Base-by-base conservation (phyloP, 2,888 invertebrate species). In the Lapara coniferarum region DNA sequence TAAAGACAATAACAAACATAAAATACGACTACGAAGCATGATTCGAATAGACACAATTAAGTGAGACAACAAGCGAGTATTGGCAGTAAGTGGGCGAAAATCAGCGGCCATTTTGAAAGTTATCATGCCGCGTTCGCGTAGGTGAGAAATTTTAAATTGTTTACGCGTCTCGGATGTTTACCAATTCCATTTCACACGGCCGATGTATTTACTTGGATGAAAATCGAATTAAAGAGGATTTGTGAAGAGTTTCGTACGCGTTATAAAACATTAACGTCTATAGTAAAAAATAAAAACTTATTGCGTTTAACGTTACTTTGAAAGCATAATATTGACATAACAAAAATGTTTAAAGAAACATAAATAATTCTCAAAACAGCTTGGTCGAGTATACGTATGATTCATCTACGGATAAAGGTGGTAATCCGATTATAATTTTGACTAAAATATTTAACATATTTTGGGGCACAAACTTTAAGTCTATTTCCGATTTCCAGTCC, bases 61-160 rank as follows among this genome's bases (percentile, higher is more conserved):
- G 30, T 66, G 16, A 53, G 53, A 53, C 25, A 68, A 58, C 59
- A 52, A 14, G 16, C 19, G 71, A 78, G 79, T 83, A 85, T 85
- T 78, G 80, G 79, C 78, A 73, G 74, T 73, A 78, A 79, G 90
- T 91, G 91, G 91, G 91, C 89, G 91, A 87, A 84, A 81, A 85
- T 85, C 72, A 81, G 80, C 84, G 83, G 88, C 88, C 87, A 88
- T 90, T 89, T 88, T 88, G 87, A 88, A 89, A 87, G 84, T 84
- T 84, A 87, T 85, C 81, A 78, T 73, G 72, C 78, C 75, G 75
- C 77, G 77, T 83, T 86, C 81, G 89, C 87, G 91, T 92, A 89
- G 91, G 90, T 85, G 89, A 84, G 81, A 83, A 80, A 78, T 81
- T 85, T 78, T 77, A 81, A 80, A 80, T 77, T 83, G 78, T 84